Percentiles rank a stretch among this genome's conserved stretches.
phyloP scores from a whole-genome alignment of 2,113 vertebrate genomes.

The Azemiops feae region DNA sequence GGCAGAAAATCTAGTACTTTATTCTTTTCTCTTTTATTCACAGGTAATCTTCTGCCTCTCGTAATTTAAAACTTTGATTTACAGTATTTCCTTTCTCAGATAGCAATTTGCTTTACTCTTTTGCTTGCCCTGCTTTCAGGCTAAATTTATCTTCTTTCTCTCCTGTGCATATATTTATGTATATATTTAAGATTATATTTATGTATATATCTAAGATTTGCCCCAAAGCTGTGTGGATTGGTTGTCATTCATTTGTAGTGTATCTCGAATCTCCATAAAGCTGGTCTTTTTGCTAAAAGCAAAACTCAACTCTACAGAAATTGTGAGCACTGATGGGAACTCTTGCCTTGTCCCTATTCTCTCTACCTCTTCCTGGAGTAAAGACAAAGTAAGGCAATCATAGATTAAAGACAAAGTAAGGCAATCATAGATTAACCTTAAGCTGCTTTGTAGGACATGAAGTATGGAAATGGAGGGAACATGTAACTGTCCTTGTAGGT shows the following conservation, averaged over 20 bases:
- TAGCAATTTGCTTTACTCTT: neutral
- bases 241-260: neutral
- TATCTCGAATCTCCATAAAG: neutral
- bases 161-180: neutral
- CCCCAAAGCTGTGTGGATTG: neutral
- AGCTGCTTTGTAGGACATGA: neutral
- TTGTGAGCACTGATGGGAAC: neutral
- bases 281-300: neutral
- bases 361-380: neutral
- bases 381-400: neutral
- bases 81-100: neutral
- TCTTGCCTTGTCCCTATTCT: neutral
- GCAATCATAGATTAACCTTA: neutral
- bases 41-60: neutral
- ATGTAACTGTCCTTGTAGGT: neutral
- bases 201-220: neutral
- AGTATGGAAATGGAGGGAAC: neutral
- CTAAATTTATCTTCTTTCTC: neutral
- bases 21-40: neutral
- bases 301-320: neutral
- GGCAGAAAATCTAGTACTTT: neutral
- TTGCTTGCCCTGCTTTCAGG: neutral
- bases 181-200: neutral
- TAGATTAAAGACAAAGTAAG: neutral
- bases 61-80: neutral